Percentiles rank a stretch among this genome's conserved stretches.
These are phyloP conservation scores for Columba guinea DNA, from an alignment of 2,797 vertebrate genomes.

Conservation along the genomic window DNA sequence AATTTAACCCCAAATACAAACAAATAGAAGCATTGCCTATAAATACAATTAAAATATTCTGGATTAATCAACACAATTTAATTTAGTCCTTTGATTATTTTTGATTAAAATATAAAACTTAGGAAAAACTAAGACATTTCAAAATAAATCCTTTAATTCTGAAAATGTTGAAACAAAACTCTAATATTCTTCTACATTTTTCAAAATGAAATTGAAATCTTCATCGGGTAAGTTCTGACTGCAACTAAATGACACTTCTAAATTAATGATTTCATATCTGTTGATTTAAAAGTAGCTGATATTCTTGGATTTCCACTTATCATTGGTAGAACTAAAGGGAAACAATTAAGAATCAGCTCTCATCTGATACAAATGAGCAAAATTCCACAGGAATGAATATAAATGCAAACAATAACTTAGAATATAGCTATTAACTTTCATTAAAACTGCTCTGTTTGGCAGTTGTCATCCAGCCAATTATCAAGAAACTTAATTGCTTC, in stretches of 20 bases:
- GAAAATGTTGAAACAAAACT: neutral
- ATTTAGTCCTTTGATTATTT: neutral
- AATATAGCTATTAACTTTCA: neutral
- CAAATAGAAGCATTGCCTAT: neutral
- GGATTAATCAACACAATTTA: neutral
- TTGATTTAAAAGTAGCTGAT: neutral
- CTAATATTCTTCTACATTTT: neutral
- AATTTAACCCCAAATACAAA: neutral
- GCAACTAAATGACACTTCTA: neutral
- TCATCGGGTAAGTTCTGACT: neutral
- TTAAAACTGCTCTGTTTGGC: neutral
- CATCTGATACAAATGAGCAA: neutral
- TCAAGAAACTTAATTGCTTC: slow-evolving; percentile 16
- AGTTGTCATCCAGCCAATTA: neutral
- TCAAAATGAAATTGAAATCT: neutral
- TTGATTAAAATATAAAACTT: neutral
- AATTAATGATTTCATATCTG: neutral
- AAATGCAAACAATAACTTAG: neutral
- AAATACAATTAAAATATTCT: neutral
- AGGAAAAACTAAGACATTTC: neutral
- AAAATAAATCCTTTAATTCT: neutral
- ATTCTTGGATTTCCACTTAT: neutral
- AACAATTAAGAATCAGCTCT: neutral
- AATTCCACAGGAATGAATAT: neutral
- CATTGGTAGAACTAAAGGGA: neutral